Evolutionary conservation across 30 jellyfish, hydroid and myxozoan genomes (phyloP), one percentile per base, ranked within the genome.

Genomic region (Aurelia coerulea): DNA sequence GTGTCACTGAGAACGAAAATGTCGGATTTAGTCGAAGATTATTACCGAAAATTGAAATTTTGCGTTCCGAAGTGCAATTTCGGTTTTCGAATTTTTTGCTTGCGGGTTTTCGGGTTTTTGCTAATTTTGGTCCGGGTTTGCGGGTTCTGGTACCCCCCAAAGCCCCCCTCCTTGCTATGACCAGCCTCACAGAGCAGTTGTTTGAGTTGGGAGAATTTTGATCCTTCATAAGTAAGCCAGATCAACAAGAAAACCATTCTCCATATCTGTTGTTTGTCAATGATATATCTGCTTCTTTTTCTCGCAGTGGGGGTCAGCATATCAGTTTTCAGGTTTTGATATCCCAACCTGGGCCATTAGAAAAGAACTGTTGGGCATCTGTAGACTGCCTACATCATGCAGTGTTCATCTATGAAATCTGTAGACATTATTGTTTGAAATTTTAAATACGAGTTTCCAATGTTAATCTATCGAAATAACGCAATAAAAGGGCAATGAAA

Each of bases 311-410:
- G 90, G 46, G 79, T n/a, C 56, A 67, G 90, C 90, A 79, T 79
- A 79, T 79, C 90, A 79, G 81, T 79, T 79, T 79, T 79, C 90
- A 79, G 81, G 90, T 79, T 79, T 79, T 46, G 81, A 79, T 79
- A 56, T 79, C 51, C 87, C 87, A 77, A 77, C 87, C 53, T 59
- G 53, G 87, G 77, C 77, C 63, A 51, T 31, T 58, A 75, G 87
- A 77, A 77, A 60, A 68, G 54, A 77, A 31, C 87, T 42, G 63
- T 23, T 77, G 87, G 86, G 87, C 54, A 37, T 60, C 87, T 60
- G 19, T 2, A 3, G 76, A 60, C 87, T 77, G 87, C 87, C 87
- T 77, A 60, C 78, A 62, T 58, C 87, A 77, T 35, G 87, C 87
- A 10, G 87, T 35, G 87, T 23, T 32, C 67, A 63, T 64, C 68